Conservation (phyloP, 2,888 invertebrate genomes). For the Sphaerophoria rueppellii region DNA sequence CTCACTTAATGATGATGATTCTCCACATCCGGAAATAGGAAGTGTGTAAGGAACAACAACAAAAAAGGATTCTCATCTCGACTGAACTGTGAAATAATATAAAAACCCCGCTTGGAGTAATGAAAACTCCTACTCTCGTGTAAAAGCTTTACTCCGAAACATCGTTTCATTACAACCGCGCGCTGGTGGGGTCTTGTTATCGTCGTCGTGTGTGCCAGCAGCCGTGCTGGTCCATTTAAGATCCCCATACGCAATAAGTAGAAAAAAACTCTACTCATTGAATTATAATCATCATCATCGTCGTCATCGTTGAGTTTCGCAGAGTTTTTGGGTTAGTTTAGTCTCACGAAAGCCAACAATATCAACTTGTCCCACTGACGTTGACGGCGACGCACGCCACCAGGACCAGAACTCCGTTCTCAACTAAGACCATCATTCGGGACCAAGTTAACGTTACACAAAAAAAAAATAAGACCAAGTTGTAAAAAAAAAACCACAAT, state of each 20-base stretch:
- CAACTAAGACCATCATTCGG: neutral
- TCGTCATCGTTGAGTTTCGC: constrained; percentile 50
- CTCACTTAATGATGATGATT: neutral
- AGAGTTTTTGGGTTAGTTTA: constrained; percentile 66
- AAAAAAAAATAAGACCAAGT: constrained; percentile 34
- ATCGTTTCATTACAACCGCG: constrained; percentile 63
- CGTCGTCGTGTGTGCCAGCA: neutral
- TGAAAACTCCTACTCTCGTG: constrained; percentile 81
- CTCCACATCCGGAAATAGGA: constrained; percentile 4
- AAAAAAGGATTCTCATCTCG: constrained; percentile 55
- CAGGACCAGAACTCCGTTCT: too few species aligned
- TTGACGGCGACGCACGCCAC: constrained; percentile 67
- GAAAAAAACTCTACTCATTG: constrained; percentile 9
- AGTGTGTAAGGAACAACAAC: neutral
- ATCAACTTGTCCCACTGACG: constrained; percentile 71
- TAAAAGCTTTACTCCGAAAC: constrained; percentile 76
- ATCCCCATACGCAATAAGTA: constrained; percentile 28
- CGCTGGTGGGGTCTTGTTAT: neutral
- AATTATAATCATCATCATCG: constrained; percentile 19
- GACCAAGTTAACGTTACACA: neutral
- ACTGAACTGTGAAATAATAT: constrained; percentile 74
- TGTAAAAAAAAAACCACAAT: constrained; percentile 52
- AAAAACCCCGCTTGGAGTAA: constrained; percentile 79
- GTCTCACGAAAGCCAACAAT: constrained; percentile 63
- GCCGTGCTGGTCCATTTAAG: constrained; percentile 55